Conservation (phyloP, 2,113 vertebrate species). For the Pseudopodoces humilis region DNA sequence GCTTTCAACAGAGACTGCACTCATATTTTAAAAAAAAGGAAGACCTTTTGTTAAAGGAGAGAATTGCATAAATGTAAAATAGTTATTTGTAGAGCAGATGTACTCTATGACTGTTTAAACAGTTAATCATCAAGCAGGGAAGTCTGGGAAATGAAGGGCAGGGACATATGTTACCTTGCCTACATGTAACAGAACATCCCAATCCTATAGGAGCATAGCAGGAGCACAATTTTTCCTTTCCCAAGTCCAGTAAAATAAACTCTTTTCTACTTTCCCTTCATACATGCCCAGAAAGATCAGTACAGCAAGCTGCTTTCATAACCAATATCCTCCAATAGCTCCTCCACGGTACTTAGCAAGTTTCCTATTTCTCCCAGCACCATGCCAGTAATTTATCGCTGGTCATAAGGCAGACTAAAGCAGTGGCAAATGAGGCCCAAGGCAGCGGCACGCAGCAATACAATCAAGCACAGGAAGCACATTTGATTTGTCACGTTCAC, state of each 20-base stretch:
- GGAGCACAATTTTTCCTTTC: not conserved
- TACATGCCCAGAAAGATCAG: not conserved
- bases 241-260: not conserved
- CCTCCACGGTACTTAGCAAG: not conserved
- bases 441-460: not conserved
- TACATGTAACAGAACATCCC: not conserved
- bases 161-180: not conserved
- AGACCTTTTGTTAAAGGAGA: not conserved
- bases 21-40: not conserved
- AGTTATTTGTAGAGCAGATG: not conserved
- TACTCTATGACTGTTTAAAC: not conserved
- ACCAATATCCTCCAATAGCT: not conserved
- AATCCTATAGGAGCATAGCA: not conserved
- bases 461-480: constrained; percentile 15
- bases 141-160: not conserved
- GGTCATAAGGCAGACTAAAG: not conserved
- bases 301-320: not conserved
- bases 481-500: constrained; percentile 17
- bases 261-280: not conserved
- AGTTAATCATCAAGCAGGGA: not conserved
- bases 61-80: not conserved
- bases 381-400: not conserved
- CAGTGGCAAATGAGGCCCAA: not conserved
- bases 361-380: not conserved
- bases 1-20: not conserved